Evolutionary conservation across 2,797 vertebrate species (phyloP).

Genomic region (Channa striata): DNA sequence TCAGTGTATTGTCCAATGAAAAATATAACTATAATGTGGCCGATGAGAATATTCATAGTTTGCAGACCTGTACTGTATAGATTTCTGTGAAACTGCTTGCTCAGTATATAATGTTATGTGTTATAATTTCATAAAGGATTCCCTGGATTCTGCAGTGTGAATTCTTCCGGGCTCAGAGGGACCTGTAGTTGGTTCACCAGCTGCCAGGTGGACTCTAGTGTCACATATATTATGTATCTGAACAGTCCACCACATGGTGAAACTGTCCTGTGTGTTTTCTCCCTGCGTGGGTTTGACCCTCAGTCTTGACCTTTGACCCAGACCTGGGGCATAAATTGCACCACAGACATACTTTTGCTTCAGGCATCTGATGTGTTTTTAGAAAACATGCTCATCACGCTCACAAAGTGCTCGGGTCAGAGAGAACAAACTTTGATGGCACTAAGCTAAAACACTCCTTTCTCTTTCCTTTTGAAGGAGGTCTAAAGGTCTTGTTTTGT

Average conservation of each 20-base stretch:
- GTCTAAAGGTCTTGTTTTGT: slow-evolving; percentile 26
- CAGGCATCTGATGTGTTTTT: slow-evolving; percentile 47
- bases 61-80: neutral
- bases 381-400: slow-evolving; percentile 18
- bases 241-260: slow-evolving; percentile 36
- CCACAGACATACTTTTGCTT: slow-evolving; percentile 27
- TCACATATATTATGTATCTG: slow-evolving; percentile 11
- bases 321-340: slow-evolving; percentile 29
- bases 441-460: slow-evolving; percentile 11
- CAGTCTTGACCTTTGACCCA: slow-evolving; percentile 52
- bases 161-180: neutral
- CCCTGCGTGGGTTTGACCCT: slow-evolving; percentile 26
- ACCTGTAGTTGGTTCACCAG: neutral
- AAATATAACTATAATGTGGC: too few relatives aligned
- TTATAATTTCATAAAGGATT: neutral
- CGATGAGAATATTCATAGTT: neutral
- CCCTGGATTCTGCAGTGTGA: neutral
- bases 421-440: slow-evolving; percentile 3
- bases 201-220: slow-evolving; percentile 4
- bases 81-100: neutral
- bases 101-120: neutral
- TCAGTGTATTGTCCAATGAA: too few relatives aligned
- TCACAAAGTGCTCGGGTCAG: slow-evolving; percentile 34
- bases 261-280: slow-evolving; percentile 5
- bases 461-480: slow-evolving; percentile 2